Conservation (phyloP, 2,888 invertebrate species). For the Deroplatys truncata region DNA sequence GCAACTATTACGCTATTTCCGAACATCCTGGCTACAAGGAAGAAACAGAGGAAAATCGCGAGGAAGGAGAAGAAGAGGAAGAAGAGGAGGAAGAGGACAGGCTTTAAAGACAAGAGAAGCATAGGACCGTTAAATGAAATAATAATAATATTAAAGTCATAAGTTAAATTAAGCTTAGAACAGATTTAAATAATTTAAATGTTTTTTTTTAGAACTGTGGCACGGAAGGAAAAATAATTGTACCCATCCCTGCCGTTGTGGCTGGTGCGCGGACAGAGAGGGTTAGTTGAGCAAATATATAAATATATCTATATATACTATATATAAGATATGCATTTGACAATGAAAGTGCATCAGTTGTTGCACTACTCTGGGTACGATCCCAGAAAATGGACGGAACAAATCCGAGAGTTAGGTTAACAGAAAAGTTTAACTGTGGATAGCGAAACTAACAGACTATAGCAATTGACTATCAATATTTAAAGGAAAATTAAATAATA, state of each 20-base stretch:
- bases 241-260: neutral
- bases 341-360: neutral
- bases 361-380: neutral
- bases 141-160: neutral
- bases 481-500: neutral
- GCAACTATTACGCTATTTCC: slow-evolving; percentile 91
- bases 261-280: neutral
- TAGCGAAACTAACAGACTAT: slow-evolving; percentile 10
- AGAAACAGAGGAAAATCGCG: slow-evolving; percentile 79
- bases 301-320: neutral
- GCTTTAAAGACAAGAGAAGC: slow-evolving; percentile 42
- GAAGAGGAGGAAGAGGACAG: slow-evolving; percentile 74
- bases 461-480: slow-evolving; percentile 29
- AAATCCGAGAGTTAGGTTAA: neutral
- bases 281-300: neutral
- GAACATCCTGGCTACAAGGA: slow-evolving; percentile 93
- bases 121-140: neutral
- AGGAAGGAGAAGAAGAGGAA: slow-evolving; percentile 62
- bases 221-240: neutral
- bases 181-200: neutral
- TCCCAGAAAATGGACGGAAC: neutral
- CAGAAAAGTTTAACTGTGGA: neutral
- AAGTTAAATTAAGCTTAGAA: slow-evolving; percentile 15
- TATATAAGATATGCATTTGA: neutral
- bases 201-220: neutral